Evolutionary conservation across 2,797 vertebrate species (phyloP).

Genomic region (Meriones psammophilus): DNA sequence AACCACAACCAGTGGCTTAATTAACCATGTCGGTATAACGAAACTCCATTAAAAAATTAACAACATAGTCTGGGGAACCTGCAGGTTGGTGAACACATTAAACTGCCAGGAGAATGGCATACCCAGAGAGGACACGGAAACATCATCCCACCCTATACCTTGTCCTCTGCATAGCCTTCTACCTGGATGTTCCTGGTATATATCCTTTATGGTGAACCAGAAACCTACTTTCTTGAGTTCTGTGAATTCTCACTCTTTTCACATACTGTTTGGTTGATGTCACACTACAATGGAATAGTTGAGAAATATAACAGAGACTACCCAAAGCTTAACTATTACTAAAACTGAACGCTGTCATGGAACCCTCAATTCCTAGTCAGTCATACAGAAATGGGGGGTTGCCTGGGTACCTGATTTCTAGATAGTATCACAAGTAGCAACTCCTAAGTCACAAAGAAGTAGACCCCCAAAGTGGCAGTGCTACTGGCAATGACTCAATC

Average conservation of each 20-base stretch:
- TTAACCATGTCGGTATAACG: not conserved
- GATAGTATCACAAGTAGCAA: not conserved
- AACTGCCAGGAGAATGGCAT: not conserved
- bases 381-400: not conserved
- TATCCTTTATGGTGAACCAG: not conserved
- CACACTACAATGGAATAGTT: not conserved
- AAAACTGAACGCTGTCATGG: not conserved
- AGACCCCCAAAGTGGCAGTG: not conserved
- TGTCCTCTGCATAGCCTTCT: not conserved
- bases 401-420: not conserved
- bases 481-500: not conserved
- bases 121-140: not conserved
- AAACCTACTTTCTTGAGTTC: not conserved
- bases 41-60: not conserved
- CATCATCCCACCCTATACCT: accelerated
- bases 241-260: not conserved
- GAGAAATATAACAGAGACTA: not conserved
- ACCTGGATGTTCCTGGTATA: not conserved
- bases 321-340: not conserved
- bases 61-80: not conserved
- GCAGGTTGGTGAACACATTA: not conserved
- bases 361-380: not conserved
- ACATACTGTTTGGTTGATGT: not conserved
- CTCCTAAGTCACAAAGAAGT: not conserved
- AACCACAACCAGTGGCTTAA: not conserved